Conservation (phyloP, 2,113 vertebrate species). For the Connochaetes taurinus region DNA sequence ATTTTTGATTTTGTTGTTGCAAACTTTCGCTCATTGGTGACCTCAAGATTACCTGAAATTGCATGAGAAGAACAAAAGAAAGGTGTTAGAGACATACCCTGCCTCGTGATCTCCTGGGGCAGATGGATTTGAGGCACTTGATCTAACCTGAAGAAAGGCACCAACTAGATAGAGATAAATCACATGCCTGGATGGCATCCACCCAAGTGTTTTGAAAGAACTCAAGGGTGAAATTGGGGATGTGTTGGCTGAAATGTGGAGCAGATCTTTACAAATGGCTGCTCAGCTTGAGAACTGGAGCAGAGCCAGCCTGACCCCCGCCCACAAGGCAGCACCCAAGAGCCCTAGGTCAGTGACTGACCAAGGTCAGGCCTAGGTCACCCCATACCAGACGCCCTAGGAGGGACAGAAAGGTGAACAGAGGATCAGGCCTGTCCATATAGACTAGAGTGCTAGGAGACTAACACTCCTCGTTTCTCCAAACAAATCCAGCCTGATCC, state of each 20-base stretch:
- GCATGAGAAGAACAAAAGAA: not conserved
- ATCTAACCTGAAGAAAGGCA: not conserved
- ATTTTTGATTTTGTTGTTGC: not conserved
- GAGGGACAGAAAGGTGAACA: not conserved
- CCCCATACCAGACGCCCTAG: not conserved
- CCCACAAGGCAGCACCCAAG: not conserved
- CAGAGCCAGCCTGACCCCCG: fast-evolving
- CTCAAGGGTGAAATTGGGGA: conserved; percentile 23
- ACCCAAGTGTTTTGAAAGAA: not conserved
- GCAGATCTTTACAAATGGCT: not conserved
- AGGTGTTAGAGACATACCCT: no score
- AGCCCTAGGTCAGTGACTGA: no score
- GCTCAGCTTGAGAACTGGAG: not conserved
- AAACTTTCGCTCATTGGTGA: not conserved
- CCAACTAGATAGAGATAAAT: not conserved
- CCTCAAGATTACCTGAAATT: not conserved
- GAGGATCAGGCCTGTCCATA: fast-evolving
- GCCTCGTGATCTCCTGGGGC: not conserved
- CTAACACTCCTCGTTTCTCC: not conserved
- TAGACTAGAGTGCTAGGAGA: not conserved
- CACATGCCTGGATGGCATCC: not conserved
- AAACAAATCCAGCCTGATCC: not conserved
- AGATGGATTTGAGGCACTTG: not conserved
- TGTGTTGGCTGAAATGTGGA: not conserved
- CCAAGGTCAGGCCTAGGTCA: no score